Evolutionary conservation across 1,140 invertebrate genomes (phyloP).

Genomic region (Cylas formicarius): DNA sequence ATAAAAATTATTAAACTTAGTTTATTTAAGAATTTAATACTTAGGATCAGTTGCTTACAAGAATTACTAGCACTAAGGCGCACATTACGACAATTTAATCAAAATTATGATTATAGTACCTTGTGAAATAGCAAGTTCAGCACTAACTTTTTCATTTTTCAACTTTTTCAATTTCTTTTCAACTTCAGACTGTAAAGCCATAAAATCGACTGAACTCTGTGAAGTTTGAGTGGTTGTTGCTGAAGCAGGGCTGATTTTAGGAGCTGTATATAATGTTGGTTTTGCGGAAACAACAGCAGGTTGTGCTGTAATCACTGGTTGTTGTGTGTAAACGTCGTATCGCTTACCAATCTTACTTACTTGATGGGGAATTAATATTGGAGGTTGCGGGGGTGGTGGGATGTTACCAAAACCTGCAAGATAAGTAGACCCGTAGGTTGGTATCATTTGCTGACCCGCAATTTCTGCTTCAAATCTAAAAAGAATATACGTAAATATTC

Average conservation of each 20-base stretch:
- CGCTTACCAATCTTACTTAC: slow-evolving; percentile 43
- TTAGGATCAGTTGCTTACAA: too few relatives aligned
- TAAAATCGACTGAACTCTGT: slow-evolving; percentile 50
- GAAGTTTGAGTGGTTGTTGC: slow-evolving; percentile 42
- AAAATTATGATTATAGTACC: slow-evolving; percentile 17
- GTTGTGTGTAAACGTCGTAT: slow-evolving; percentile 24
- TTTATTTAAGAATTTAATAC: too few relatives aligned
- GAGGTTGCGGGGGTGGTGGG: slow-evolving; percentile 50
- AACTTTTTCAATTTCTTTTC: slow-evolving; percentile 57
- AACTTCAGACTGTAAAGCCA: slow-evolving; percentile 56
- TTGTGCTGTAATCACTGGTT: slow-evolving; percentile 45
- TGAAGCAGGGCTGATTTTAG: slow-evolving; percentile 9
- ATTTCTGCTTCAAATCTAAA: slow-evolving; percentile 81
- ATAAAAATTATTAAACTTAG: slow-evolving; percentile 1
- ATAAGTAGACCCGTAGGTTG: slow-evolving; percentile 48
- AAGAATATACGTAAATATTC: neutral
- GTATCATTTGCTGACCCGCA: slow-evolving; percentile 60
- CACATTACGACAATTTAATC: too few relatives aligned
- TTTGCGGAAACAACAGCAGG: slow-evolving; percentile 56
- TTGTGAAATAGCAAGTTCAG: slow-evolving; percentile 54
- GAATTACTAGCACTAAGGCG: too few relatives aligned
- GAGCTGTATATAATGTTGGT: slow-evolving; percentile 51
- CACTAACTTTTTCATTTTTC: slow-evolving; percentile 57
- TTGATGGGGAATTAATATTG: slow-evolving; percentile 53
- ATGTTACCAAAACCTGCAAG: slow-evolving; percentile 41